Evolutionary conservation across 2,888 invertebrate genomes (phyloP).

Genomic region (Brenthis ino): DNA sequence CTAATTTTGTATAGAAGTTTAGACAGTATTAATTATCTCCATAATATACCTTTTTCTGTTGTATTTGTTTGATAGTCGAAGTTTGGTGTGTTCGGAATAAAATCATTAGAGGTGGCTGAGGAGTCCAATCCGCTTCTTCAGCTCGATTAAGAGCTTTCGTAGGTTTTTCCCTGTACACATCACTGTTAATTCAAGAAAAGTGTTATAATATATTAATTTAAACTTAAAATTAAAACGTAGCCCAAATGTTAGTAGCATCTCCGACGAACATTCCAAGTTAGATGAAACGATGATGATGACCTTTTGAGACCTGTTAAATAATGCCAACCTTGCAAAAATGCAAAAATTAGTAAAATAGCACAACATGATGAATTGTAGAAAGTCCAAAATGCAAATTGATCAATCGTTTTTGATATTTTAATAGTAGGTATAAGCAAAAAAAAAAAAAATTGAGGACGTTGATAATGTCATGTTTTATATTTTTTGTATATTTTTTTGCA

Average conservation of each 20-base stretch:
- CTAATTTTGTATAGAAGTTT: not conserved
- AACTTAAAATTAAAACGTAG: slow-evolving; percentile 15
- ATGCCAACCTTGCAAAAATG: not conserved
- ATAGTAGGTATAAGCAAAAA: too few species aligned
- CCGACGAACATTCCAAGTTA: slow-evolving; percentile 22
- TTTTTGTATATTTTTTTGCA: too few species aligned
- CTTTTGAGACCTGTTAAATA: slow-evolving; percentile 13
- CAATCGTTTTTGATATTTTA: too few species aligned
- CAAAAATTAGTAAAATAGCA: slow-evolving; percentile 10
- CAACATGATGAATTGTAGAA: too few species aligned
- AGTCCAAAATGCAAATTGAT: too few species aligned
- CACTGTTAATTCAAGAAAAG: slow-evolving; percentile 57
- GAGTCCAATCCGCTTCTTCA: slow-evolving; percentile 81
- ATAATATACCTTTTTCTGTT: slow-evolving; percentile 82
- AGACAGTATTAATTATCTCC: not conserved
- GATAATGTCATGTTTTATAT: too few species aligned
- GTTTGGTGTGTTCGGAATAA: slow-evolving; percentile 88
- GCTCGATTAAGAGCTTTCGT: slow-evolving; percentile 60
- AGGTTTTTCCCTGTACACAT: slow-evolving; percentile 75
- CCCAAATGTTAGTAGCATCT: slow-evolving; percentile 25
- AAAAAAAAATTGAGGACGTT: too few species aligned
- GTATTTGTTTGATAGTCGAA: slow-evolving; percentile 85
- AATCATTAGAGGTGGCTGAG: slow-evolving; percentile 90
- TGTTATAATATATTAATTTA: slow-evolving; percentile 27
- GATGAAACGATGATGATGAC: slow-evolving; percentile 15